These are phyloP conservation scores for Sphecodes monilicornis DNA, from an alignment of 2,888 invertebrate genomes.

Conservation along the genomic window DNA sequence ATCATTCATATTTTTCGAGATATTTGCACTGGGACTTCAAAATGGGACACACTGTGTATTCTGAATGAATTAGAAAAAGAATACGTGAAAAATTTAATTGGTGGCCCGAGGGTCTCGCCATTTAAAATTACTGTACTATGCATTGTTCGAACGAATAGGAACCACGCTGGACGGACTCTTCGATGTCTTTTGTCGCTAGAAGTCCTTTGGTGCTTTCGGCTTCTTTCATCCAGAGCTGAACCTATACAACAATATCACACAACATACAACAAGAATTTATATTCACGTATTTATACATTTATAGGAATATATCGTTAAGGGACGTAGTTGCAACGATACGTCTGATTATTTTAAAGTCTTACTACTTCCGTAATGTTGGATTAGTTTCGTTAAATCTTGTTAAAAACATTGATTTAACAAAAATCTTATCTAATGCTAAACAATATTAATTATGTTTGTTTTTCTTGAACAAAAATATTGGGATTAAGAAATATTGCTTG, in stretches of 20 bases:
- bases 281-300: neutral
- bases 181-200: slow-evolving; percentile 79
- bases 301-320: neutral
- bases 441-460: neutral
- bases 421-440: neutral
- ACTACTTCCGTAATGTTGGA: slow-evolving; percentile 1
- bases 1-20: neutral
- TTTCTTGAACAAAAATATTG: neutral
- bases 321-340: neutral
- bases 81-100: neutral
- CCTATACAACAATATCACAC: slow-evolving; percentile 77
- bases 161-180: slow-evolving; percentile 61
- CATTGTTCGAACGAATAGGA: slow-evolving; percentile 76
- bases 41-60: neutral
- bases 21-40: neutral
- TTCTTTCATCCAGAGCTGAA: slow-evolving; percentile 86
- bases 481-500: neutral
- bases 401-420: neutral
- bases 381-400: neutral
- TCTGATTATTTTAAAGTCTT: slow-evolving; percentile 1
- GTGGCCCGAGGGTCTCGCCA: neutral
- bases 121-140: slow-evolving; percentile 73
- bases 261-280: neutral
- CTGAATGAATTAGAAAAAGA: neutral
- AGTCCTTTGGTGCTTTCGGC: slow-evolving; percentile 87